These are phyloP conservation scores for Hyperoodon ampullatus DNA, from an alignment of 2,113 vertebrate species.

Conservation along the genomic window DNA sequence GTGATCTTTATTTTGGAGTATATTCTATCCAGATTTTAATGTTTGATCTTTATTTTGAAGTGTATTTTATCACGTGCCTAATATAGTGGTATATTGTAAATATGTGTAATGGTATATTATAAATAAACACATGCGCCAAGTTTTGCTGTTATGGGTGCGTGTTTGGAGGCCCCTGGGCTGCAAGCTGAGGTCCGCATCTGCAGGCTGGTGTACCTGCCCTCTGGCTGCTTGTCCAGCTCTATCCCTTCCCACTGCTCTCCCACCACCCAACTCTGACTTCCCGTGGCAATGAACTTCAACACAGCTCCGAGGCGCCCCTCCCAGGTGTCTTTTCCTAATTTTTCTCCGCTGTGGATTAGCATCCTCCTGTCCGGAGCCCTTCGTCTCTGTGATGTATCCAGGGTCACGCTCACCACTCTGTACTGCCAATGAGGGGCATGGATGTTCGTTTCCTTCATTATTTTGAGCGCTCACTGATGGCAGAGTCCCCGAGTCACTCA, in stretches of 20 bases:
- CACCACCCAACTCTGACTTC: too few relatives aligned
- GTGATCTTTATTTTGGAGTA: background rate
- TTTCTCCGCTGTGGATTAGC: background rate
- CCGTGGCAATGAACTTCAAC: background rate
- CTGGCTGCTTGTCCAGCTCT: too few relatives aligned
- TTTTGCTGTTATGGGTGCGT: background rate
- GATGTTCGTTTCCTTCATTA: background rate
- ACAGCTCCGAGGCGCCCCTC: background rate
- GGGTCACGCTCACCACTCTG: background rate
- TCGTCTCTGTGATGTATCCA: too few relatives aligned
- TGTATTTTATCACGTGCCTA: background rate
- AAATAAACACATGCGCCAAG: background rate
- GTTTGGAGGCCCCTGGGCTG: background rate
- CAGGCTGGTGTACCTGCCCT: rapidly evolving
- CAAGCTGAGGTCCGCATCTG: too few relatives aligned
- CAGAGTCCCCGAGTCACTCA: background rate
- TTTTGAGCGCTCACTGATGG: background rate
- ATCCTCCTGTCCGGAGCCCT: background rate
- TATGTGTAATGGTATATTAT: too few relatives aligned
- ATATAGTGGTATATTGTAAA: background rate
- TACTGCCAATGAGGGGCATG: too few relatives aligned
- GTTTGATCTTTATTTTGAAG: background rate
- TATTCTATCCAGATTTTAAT: background rate
- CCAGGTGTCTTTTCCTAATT: background rate
- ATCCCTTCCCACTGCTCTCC: background rate